These are phyloP conservation scores for Daboia siamensis DNA, from an alignment of 2,113 vertebrate species.

Conservation along the genomic window DNA sequence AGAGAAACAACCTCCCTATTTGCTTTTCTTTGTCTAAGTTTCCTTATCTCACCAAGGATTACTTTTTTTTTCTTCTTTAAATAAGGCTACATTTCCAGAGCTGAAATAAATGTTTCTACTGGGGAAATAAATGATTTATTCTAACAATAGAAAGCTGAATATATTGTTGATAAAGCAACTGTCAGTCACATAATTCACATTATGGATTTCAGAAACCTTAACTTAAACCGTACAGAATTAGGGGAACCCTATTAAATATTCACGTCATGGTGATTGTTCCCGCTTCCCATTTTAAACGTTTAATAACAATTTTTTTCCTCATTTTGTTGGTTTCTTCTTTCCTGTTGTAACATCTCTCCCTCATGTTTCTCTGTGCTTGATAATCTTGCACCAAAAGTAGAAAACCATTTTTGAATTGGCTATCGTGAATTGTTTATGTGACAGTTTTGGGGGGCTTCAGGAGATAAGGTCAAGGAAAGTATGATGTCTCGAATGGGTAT, in stretches of 20 bases:
- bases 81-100: constrained; percentile 55
- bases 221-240: constrained; percentile 48
- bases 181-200: constrained; percentile 57
- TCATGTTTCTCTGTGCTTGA: neutral
- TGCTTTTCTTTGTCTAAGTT: constrained; percentile 40
- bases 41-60: constrained; percentile 32
- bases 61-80: constrained; percentile 40
- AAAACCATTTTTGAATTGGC: neutral
- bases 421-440: neutral
- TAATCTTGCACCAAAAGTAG: neutral
- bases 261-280: neutral
- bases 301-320: neutral
- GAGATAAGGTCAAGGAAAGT: neutral
- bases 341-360: neutral
- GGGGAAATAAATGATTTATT: constrained; percentile 51
- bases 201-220: constrained; percentile 59
- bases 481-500: neutral
- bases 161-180: constrained; percentile 44
- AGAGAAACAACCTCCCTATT: constrained; percentile 46
- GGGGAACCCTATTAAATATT: constrained; percentile 52
- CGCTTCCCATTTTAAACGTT: neutral
- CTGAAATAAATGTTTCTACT: constrained; percentile 54
- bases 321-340: neutral
- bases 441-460: neutral
- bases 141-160: constrained; percentile 46